phyloP scores from a whole-genome alignment of 2,113 vertebrate genomes.

The Eptesicus fuscus region DNA sequence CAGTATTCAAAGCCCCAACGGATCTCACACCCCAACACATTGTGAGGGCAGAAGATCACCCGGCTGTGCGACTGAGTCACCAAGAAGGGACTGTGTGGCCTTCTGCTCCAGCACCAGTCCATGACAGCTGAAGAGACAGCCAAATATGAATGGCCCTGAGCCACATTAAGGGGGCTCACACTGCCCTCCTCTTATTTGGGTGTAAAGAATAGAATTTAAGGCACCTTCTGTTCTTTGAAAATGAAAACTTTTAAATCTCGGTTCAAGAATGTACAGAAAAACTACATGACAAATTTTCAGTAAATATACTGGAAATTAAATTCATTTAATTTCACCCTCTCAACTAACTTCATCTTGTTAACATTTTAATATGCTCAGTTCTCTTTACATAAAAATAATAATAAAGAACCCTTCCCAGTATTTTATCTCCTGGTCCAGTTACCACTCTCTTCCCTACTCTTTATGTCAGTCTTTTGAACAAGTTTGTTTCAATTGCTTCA shows the following conservation, averaged over 20 bases:
- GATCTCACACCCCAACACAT: slow-evolving; percentile 40
- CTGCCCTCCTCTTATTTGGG: neutral
- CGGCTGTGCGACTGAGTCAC: neutral
- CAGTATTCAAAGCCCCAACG: neutral
- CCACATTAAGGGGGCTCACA: neutral
- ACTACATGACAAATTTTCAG: neutral
- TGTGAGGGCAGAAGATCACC: neutral
- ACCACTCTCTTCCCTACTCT: neutral
- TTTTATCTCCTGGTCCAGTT: neutral
- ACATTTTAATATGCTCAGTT: neutral
- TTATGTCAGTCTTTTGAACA: neutral
- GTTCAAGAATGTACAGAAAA: slow-evolving; percentile 33
- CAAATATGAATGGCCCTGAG: neutral
- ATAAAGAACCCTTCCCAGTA: neutral
- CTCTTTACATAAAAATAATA: neutral
- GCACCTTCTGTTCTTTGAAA: neutral
- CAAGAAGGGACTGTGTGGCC: neutral
- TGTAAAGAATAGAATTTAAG: neutral
- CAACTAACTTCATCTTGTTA: neutral
- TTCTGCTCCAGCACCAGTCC: slow-evolving; percentile 31
- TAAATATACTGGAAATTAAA: slow-evolving; percentile 13
- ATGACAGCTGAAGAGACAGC: neutral
- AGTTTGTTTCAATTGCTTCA: neutral
- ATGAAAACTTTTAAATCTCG: neutral
- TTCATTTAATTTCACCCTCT: neutral